Evolutionary conservation across 2,888 invertebrate species (phyloP).

Genomic region (Allacma fusca): DNA sequence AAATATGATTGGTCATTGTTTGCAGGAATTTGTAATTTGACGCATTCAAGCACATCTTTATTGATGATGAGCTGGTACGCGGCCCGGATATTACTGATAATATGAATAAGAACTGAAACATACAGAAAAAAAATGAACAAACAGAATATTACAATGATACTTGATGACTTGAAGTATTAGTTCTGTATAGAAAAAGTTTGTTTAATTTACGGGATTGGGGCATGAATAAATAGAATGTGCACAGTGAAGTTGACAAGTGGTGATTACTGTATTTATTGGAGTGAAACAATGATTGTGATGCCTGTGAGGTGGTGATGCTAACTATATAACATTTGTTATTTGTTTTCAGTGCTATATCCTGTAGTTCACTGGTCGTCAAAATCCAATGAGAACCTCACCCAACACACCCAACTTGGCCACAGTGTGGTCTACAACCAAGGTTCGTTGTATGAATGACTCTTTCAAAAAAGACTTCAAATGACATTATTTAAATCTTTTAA

Average conservation of each 20-base stretch:
- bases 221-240: background rate
- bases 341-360: conserved; percentile 64
- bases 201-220: background rate
- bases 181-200: background rate
- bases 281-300: background rate
- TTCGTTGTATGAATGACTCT: conserved; percentile 6
- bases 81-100: background rate
- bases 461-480: too few relatives aligned
- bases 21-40: too few relatives aligned
- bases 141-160: background rate
- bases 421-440: conserved; percentile 51
- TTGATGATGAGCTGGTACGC: too few relatives aligned
- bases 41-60: too few relatives aligned
- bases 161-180: background rate
- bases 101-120: background rate
- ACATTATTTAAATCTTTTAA: too few relatives aligned
- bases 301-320: background rate
- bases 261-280: conserved; percentile 7
- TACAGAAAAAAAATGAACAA: background rate
- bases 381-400: conserved; percentile 51
- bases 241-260: background rate
- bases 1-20: too few relatives aligned
- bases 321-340: background rate
- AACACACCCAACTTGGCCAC: conserved; percentile 42
- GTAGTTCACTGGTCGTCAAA: conserved; percentile 62